These are phyloP conservation scores for Azorinus chamasolen DNA, from an alignment of 2,888 invertebrate genomes.

Conservation along the genomic window DNA sequence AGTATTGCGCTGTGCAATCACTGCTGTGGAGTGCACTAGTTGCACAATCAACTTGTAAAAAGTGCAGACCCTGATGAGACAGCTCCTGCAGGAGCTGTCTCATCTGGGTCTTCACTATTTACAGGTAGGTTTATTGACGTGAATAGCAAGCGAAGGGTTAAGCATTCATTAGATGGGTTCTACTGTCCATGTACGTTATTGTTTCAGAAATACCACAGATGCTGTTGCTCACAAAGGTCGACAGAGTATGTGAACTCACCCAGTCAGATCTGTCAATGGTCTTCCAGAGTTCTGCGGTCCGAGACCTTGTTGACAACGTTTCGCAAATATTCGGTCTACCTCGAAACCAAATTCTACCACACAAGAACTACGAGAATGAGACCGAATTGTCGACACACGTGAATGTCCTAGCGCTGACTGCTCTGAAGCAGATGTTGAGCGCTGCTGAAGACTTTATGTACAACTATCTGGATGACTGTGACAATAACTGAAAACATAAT, in stretches of 20 bases:
- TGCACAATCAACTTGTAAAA: too few species aligned
- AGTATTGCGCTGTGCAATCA: too few species aligned
- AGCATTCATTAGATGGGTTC: too few species aligned
- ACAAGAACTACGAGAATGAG: constrained; percentile 67
- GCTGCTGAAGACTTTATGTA: constrained; percentile 57
- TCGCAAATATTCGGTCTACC: constrained; percentile 60
- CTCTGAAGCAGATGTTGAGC: constrained; percentile 56
- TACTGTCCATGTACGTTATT: background rate
- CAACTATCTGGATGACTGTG: constrained; percentile 12
- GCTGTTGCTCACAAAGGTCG: constrained; percentile 64
- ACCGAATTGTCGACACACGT: constrained; percentile 39
- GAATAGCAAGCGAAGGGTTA: too few species aligned
- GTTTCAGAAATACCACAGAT: constrained; percentile 9
- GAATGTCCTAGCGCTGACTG: constrained; percentile 49
- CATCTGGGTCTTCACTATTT: too few species aligned
- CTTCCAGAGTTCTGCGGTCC: constrained; percentile 36
- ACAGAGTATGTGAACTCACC: constrained; percentile 51
- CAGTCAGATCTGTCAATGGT: constrained; percentile 36
- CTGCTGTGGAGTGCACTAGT: too few species aligned
- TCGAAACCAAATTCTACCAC: constrained; percentile 51
- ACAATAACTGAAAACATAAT: too few species aligned
- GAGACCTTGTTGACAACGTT: constrained; percentile 46
- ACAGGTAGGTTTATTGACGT: too few species aligned
- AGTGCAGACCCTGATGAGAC: too few species aligned
- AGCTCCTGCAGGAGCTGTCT: too few species aligned